Conservation (phyloP, 2,797 vertebrate genomes). For the Fundulus diaphanus region DNA sequence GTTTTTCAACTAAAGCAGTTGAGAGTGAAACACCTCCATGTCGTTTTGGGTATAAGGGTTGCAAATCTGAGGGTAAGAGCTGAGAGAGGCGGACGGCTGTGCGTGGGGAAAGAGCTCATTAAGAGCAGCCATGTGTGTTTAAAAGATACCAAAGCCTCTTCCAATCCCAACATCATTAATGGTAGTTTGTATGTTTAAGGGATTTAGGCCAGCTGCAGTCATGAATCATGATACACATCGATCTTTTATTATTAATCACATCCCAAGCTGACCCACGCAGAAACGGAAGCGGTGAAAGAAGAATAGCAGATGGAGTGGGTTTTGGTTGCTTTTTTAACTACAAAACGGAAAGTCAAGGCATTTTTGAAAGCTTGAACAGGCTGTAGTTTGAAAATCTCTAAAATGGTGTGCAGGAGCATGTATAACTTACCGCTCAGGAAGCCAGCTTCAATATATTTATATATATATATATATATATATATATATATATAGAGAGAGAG, state of each 20-base stretch:
- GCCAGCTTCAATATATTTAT: too few relatives aligned
- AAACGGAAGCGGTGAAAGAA: conserved; percentile 54
- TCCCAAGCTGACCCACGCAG: conserved; percentile 71
- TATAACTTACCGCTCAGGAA: neutral
- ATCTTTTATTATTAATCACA: conserved; percentile 79
- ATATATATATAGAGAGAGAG: too few relatives aligned
- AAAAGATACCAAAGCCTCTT: conserved; percentile 82
- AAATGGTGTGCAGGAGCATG: neutral
- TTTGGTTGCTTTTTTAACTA: neutral
- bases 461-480: too few relatives aligned
- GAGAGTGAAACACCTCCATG: conserved; percentile 54
- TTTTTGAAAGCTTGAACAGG: too few relatives aligned
- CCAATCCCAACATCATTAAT: conserved; percentile 85
- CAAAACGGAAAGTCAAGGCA: neutral
- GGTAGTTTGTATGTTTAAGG: conserved; percentile 81
- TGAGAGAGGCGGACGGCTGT: conserved; percentile 59
- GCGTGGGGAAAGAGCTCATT: conserved; percentile 76
- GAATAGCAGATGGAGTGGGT: too few relatives aligned
- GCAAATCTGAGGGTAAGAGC: conserved; percentile 35
- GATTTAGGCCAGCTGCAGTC: conserved; percentile 79
- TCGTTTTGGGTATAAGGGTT: conserved; percentile 20
- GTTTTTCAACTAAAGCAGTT: conserved; percentile 42
- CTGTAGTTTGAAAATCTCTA: neutral
- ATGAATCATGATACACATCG: conserved; percentile 81
- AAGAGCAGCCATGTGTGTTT: conserved; percentile 79